A percentile compares a stretch with the other conserved stretches of the same genome.
Conservation (phyloP, 2,888 invertebrate genomes). For the Apodemia zela region DNA sequence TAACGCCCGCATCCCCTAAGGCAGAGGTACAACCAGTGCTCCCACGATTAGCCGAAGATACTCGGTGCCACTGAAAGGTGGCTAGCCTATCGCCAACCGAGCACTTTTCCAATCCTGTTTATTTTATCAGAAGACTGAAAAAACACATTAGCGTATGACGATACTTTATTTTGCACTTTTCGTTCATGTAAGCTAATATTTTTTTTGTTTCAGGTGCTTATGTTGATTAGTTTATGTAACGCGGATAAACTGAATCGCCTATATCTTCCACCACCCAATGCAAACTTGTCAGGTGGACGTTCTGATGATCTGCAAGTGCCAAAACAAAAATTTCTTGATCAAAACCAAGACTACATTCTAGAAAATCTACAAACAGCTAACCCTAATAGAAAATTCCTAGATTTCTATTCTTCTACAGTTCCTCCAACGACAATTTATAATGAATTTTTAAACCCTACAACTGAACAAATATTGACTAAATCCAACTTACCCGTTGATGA, state of each 20-base stretch:
- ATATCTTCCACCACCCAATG: slow-evolving; percentile 61
- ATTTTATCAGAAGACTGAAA: too few species aligned
- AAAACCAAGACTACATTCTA: slow-evolving; percentile 27
- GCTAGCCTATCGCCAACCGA: too few species aligned
- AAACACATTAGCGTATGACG: too few species aligned
- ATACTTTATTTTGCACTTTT: too few species aligned
- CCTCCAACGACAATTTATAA: not conserved
- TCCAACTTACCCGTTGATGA: not conserved
- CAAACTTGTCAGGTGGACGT: slow-evolving; percentile 52
- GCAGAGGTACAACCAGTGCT: too few species aligned
- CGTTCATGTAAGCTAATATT: too few species aligned
- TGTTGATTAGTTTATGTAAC: slow-evolving; percentile 42
- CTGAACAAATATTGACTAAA: not conserved
- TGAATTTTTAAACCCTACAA: not conserved
- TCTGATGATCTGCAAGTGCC: slow-evolving; percentile 48
- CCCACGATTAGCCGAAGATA: too few species aligned
- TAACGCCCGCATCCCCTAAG: too few species aligned
- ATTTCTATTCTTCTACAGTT: not conserved
- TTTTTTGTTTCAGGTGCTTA: slow-evolving; percentile 51
- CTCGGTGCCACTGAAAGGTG: too few species aligned
- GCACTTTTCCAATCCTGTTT: too few species aligned
- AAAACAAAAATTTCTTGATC: slow-evolving; percentile 44
- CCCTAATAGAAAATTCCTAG: not conserved
- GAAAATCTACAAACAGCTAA: slow-evolving; percentile 36
- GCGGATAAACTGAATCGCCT: slow-evolving; percentile 55